Conservation (phyloP, 2,888 invertebrate species). For the Stenchaetothrips biformis region DNA sequence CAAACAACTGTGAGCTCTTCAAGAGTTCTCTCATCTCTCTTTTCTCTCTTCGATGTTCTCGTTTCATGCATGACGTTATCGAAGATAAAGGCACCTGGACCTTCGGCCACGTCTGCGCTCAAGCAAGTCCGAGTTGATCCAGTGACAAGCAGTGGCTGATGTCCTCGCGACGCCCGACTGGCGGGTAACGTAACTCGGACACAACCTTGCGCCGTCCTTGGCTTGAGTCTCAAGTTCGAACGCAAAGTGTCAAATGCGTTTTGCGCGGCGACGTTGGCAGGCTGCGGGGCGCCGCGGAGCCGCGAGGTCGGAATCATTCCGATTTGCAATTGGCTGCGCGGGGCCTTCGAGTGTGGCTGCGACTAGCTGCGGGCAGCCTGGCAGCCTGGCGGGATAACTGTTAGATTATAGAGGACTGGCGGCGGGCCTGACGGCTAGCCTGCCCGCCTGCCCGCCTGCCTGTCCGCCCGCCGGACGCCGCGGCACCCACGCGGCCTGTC, state of each 20-base stretch:
- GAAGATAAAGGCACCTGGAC: too few relatives aligned
- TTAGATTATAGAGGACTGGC: neutral
- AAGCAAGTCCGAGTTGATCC: too few relatives aligned
- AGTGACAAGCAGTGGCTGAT: too few relatives aligned
- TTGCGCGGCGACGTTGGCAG: neutral
- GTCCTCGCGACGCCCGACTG: neutral
- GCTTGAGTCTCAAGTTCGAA: neutral
- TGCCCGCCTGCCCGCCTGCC: too few relatives aligned
- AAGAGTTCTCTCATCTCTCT: too few relatives aligned
- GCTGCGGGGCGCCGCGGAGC: neutral
- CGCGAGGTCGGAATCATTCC: slow-evolving; percentile 15
- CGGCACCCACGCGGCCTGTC: too few relatives aligned
- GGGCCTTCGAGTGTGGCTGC: neutral
- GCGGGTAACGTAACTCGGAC: neutral
- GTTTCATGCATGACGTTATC: too few relatives aligned
- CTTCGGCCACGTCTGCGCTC: too few relatives aligned
- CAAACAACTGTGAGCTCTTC: too few relatives aligned
- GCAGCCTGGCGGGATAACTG: neutral
- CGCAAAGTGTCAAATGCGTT: neutral
- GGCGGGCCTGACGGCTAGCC: too few relatives aligned
- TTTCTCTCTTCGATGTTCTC: too few relatives aligned
- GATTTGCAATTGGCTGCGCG: slow-evolving; percentile 7
- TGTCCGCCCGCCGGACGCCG: too few relatives aligned
- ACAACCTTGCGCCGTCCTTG: neutral
- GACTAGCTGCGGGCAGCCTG: neutral